A percentile compares a stretch with the other conserved stretches of the same genome.
Conservation (phyloP, 2,113 vertebrate genomes). For the Gadus macrocephalus region DNA sequence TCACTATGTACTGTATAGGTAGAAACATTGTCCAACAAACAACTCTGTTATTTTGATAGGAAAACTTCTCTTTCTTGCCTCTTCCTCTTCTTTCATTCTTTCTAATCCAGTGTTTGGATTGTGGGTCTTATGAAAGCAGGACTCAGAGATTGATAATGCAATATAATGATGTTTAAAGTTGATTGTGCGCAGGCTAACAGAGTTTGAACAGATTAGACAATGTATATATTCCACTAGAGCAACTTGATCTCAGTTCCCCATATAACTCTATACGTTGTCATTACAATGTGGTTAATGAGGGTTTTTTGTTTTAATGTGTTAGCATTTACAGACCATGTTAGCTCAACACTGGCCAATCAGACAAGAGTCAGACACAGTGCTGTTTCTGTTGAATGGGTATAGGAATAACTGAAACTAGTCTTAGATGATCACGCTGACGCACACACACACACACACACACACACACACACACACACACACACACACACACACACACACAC, state of each 20-base stretch:
- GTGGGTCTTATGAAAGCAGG: conserved; percentile 36
- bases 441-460: no score
- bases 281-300: conserved; percentile 41
- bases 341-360: conserved; percentile 27
- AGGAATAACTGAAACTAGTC: no score
- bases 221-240: conserved; percentile 26
- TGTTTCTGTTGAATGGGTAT: conserved; percentile 15
- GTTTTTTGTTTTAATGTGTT: conserved; percentile 23
- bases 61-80: no score
- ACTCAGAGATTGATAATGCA: conserved; percentile 35
- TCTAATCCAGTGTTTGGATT: conserved; percentile 2
- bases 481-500: no score
- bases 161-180: conserved; percentile 31
- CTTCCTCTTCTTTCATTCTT: no score
- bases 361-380: conserved; percentile 42
- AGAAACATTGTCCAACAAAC: no score
- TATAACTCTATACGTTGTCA: conserved; percentile 37
- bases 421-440: no score
- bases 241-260: conserved; percentile 34
- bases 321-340: conserved; percentile 27
- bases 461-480: no score
- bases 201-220: conserved; percentile 33
- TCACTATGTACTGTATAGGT: no score
- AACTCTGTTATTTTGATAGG: no score
- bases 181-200: conserved; percentile 28